phyloP scores from a whole-genome alignment of 2,797 vertebrate species.

The Halcyon chelicuti region DNA sequence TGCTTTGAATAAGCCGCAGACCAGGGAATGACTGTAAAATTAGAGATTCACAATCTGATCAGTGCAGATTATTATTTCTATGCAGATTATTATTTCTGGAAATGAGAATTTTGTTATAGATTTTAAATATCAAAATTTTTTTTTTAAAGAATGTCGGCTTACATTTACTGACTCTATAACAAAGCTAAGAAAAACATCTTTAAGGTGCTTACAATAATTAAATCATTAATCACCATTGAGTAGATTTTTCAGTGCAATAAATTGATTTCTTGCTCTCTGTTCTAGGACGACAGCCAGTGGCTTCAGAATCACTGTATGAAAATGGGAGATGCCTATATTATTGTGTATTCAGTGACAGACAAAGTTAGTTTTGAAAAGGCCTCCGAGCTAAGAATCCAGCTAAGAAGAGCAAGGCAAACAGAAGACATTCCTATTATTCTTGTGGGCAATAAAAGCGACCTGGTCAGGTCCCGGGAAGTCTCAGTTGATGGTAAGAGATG shows the following conservation, averaged over 20 bases:
- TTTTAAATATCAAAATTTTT: not conserved
- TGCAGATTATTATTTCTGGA: not conserved
- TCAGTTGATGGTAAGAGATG: constrained; percentile 91
- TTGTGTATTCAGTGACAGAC: constrained; percentile 98
- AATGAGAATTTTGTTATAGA: not conserved
- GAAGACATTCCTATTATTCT: constrained; percentile 99
- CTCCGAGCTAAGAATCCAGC: constrained; percentile 95
- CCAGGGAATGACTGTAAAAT: not conserved
- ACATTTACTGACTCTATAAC: not conserved
- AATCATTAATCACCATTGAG: not conserved
- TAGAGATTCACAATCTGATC: not conserved
- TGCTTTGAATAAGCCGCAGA: not conserved
- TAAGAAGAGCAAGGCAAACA: constrained; percentile 92
- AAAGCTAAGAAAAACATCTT: not conserved
- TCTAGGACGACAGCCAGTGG: constrained; percentile 93
- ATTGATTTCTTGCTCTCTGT: not conserved
- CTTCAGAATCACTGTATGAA: constrained; percentile 96
- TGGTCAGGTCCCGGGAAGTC: constrained; percentile 96
- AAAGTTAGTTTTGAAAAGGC: constrained; percentile 98
- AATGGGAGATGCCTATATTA: constrained; percentile 98
- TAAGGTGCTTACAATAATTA: not conserved
- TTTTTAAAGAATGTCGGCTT: not conserved
- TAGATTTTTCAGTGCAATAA: not conserved
- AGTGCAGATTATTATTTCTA: not conserved
- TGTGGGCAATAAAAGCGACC: constrained; percentile 97